These are phyloP conservation scores for Climacteris rufus DNA, from an alignment of 2,113 vertebrate species.

Conservation along the genomic window DNA sequence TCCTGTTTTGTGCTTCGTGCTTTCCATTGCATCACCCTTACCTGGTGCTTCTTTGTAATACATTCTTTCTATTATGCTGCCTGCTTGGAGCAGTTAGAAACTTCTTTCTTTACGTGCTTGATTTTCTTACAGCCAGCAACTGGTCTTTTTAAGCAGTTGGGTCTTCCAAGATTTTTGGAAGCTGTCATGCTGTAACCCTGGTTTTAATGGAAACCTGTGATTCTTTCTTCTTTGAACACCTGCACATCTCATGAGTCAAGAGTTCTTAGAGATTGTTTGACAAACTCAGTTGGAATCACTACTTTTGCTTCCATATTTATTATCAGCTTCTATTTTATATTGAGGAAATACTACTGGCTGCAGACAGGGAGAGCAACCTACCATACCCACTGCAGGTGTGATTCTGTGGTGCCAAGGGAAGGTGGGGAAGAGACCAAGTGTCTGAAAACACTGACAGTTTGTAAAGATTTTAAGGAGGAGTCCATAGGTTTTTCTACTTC, in stretches of 20 bases:
- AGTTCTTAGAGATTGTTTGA: neutral
- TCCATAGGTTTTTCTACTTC: neutral
- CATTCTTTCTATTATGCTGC: accelerated
- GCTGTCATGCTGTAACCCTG: neutral
- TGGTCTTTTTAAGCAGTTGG: neutral
- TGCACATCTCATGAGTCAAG: neutral
- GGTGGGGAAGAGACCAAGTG: neutral
- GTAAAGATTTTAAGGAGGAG: neutral
- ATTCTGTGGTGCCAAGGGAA: neutral
- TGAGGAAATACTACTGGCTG: neutral
- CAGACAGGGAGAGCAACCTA: neutral
- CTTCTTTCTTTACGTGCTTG: neutral
- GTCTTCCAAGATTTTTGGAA: neutral
- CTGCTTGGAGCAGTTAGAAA: neutral
- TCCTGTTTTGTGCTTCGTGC: neutral
- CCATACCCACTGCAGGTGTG: neutral
- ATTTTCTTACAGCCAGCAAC: neutral
- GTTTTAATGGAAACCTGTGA: neutral
- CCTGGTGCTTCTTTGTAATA: neutral
- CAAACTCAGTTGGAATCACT: neutral
- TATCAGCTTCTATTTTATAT: neutral
- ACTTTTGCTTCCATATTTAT: neutral
- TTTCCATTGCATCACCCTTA: neutral
- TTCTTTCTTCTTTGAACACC: neutral
- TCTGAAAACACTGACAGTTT: neutral